Evolutionary conservation across 1,140 invertebrate species (phyloP), one percentile per base, ranked within the genome.

Genomic region (Himalopsyche phryganea): DNA sequence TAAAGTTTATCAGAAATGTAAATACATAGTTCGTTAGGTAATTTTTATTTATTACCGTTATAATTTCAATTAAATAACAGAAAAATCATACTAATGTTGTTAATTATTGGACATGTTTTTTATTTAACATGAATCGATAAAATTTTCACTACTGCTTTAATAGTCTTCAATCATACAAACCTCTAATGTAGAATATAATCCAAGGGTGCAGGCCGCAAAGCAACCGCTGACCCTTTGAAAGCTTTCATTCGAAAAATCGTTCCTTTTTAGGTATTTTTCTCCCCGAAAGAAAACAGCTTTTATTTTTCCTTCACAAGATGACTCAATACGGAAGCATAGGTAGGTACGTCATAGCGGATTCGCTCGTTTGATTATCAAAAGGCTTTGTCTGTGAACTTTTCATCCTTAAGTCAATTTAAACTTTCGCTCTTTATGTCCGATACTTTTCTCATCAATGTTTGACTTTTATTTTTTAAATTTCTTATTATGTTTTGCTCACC

Each of bases 371-470:
- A 51, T 51, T 51, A 51, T 51, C 51, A 33, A 42, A 35, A n/a
- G 13, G 36, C 51, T 44, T 53, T 53, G 19, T 53, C 51, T 44
- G 18, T 11, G 17, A 53, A 44, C 36, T 44, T 53, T 53, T 18
- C 47, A 40, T 17, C 23, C 36, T 41, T 32, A 28, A 52, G 48
- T 51, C 56, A 47, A 58, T 58, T 58, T 58, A 51, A 58, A 58
- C 49, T 58, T 58, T 52, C 23, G 23, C 23, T 58, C 47, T 35
- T 49, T 44, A 41, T 15, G 36, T 40, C 54, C 46, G 45, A 57
- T 57, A 57, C 54, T 57, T 57, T 57, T 57, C 54, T 57, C 54
- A 57, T 57, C 54, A 57, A 50, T 50, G 54, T 57, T 57, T 57
- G 54, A 44, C 23, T 55, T 41, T 23, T 18, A 28, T 28, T 19